A percentile compares a stretch with the other conserved stretches of the same genome.
Evolutionary conservation across 1,140 invertebrate species (phyloP).

Genomic region (Calycopis cecrops): DNA sequence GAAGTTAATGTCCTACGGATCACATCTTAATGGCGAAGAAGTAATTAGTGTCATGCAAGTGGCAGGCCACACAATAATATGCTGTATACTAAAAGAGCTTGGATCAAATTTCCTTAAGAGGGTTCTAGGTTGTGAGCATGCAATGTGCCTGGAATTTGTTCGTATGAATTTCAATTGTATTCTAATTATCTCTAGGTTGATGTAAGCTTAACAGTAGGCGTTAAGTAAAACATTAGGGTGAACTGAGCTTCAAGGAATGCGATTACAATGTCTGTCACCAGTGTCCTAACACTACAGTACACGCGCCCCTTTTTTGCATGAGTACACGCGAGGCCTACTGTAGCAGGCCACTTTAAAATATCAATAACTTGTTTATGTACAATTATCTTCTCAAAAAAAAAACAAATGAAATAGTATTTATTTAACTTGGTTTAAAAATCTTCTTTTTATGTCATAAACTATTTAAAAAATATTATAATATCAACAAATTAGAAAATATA

Average conservation of each 20-base stretch:
- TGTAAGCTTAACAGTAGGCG: background rate
- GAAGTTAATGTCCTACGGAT: constrained; percentile 8
- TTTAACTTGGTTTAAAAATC: no score
- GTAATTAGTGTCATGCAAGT: constrained; percentile 1
- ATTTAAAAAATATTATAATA: no score
- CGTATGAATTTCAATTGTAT: background rate
- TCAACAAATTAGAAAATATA: no score
- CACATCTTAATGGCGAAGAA: constrained; percentile 9
- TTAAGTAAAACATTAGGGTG: background rate
- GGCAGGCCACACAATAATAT: background rate
- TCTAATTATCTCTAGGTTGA: background rate
- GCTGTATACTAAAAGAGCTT: background rate
- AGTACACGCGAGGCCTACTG: no score
- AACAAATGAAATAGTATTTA: no score
- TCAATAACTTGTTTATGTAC: no score
- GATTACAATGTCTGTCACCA: background rate
- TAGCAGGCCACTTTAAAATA: no score
- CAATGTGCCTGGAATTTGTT: background rate
- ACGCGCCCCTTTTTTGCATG: no score
- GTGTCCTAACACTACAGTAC: no score
- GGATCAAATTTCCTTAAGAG: background rate
- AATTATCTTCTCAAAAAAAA: no score
- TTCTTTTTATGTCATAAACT: no score
- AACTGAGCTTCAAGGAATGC: background rate
- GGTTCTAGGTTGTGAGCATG: background rate